Conservation (phyloP, 2,888 invertebrate species). For the Papilio demoleus region DNA sequence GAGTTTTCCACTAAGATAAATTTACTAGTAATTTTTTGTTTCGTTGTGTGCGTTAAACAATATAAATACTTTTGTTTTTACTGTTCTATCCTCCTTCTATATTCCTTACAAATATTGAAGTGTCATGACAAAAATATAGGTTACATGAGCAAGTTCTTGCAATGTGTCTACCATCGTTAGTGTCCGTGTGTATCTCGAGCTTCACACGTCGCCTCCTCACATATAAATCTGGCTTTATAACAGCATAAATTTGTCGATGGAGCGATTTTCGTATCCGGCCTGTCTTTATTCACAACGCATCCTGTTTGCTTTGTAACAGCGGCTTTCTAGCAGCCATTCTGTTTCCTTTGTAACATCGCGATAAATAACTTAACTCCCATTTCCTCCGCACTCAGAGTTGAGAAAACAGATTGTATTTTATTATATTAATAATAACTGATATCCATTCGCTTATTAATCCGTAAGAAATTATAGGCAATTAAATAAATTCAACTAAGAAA, state of each 20-base stretch:
- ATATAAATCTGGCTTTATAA: slow-evolving; percentile 78
- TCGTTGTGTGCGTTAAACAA: too few relatives aligned
- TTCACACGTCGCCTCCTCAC: slow-evolving; percentile 70
- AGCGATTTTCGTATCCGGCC: slow-evolving; percentile 76
- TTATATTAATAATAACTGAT: neutral
- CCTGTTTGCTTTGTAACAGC: slow-evolving; percentile 64
- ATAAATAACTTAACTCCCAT: slow-evolving; percentile 45
- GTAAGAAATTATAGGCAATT: too few relatives aligned
- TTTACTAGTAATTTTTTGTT: too few relatives aligned
- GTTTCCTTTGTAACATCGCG: slow-evolving; percentile 52
- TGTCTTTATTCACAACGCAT: slow-evolving; percentile 66
- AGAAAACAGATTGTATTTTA: slow-evolving; percentile 16
- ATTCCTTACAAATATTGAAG: too few relatives aligned
- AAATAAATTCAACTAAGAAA: too few relatives aligned
- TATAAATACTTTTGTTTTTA: too few relatives aligned
- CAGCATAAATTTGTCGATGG: slow-evolving; percentile 81
- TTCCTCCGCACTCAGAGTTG: slow-evolving; percentile 19
- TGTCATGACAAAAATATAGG: too few relatives aligned
- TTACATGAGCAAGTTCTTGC: slow-evolving; percentile 21
- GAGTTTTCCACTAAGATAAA: too few relatives aligned
- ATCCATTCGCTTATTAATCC: neutral
- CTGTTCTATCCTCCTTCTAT: too few relatives aligned
- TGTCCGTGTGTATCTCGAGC: slow-evolving; percentile 51
- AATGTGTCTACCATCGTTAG: slow-evolving; percentile 35
- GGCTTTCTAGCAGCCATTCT: too few relatives aligned